phyloP scores from a whole-genome alignment of 2,797 vertebrate genomes.

The Sciaenops ocellatus region DNA sequence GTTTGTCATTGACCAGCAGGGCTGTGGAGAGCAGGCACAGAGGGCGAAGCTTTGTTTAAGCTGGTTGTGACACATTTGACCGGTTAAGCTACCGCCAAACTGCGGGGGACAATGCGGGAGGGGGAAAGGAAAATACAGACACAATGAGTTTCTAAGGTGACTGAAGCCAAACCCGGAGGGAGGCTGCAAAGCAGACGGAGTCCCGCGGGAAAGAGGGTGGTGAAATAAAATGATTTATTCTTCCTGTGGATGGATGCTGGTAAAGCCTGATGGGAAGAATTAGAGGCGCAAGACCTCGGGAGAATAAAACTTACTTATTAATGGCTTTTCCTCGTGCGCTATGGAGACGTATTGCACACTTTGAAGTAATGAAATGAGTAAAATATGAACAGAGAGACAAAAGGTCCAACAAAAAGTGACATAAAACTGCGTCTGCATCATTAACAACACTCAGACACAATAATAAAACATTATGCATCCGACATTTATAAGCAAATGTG shows the following conservation, averaged over 20 bases:
- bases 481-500: not conserved
- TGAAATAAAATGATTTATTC: not conserved
- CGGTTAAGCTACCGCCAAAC: slow-evolving; percentile 79
- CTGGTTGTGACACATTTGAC: slow-evolving; percentile 69
- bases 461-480: not conserved
- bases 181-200: slow-evolving; percentile 30
- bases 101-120: slow-evolving; percentile 64
- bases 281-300: no score
- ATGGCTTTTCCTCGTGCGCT: no score
- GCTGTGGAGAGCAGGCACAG: not conserved
- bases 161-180: slow-evolving; percentile 61
- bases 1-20: slow-evolving; percentile 41
- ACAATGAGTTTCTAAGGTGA: slow-evolving; percentile 77
- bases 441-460: not conserved
- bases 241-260: not conserved
- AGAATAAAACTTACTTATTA: no score
- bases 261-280: not conserved
- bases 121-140: slow-evolving; percentile 41
- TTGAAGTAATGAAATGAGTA: not conserved
- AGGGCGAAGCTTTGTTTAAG: slow-evolving; percentile 54
- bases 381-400: not conserved
- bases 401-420: not conserved
- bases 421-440: not conserved
- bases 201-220: slow-evolving; percentile 48
- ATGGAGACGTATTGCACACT: no score